Evolutionary conservation across 2,888 invertebrate genomes (phyloP), one percentile per base, ranked within the genome.

Genomic region (Seira ritae): DNA sequence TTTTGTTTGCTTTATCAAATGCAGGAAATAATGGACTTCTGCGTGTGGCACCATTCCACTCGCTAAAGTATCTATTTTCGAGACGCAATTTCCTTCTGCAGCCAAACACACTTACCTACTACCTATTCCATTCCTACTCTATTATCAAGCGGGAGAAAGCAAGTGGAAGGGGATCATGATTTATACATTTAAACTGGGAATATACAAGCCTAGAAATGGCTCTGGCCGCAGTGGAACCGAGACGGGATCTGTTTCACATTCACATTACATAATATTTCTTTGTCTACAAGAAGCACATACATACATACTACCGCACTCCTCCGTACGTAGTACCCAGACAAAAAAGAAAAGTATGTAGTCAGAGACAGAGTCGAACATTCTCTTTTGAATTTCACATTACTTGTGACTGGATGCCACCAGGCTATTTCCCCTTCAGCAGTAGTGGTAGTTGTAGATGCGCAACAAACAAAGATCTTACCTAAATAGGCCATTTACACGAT

Each of bases 401-500:
- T n/a, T n/a, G n/a, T 69, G 42, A 42, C 37, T 69, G 20, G 22
- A 69, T 69, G 17, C 42, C 10, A 69, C 37, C 37, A 69, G n/a
- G n/a, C n/a, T n/a, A n/a, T n/a, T n/a, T n/a, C n/a, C n/a, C n/a
- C 69, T 42, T 70, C 78, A 78, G 50, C 78, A 71, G 78, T n/a
- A n/a, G n/a, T n/a, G n/a, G n/a, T n/a, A n/a, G n/a, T n/a, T n/a
- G n/a, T n/a, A n/a, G n/a, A n/a, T n/a, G n/a, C n/a, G n/a, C n/a
- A n/a, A n/a, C n/a, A n/a, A n/a, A n/a, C n/a, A n/a, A n/a, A n/a
- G n/a, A n/a, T n/a, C n/a, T n/a, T n/a, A 71, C 71, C 71, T 78
- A 78, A 78, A 71, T 78, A 78, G 78, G 78, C 78, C 78, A 78
- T 78, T 78, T 78, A 78, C 78, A 78, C 78, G 71, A 69, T 78